phyloP scores from a whole-genome alignment of 2,797 vertebrate species.

The Hippocampus kuda region DNA sequence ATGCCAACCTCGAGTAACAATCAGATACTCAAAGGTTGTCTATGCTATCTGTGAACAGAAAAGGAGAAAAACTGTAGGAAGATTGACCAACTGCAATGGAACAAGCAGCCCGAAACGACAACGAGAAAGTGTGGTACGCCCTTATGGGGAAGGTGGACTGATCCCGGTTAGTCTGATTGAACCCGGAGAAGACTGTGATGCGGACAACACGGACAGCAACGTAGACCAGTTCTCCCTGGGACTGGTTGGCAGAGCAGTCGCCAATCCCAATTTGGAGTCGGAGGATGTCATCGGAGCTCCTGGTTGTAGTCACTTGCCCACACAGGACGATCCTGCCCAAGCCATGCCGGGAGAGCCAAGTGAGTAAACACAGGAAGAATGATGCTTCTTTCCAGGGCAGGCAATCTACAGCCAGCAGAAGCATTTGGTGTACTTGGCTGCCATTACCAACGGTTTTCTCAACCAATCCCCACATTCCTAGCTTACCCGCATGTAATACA shows the following conservation, averaged over 20 bases:
- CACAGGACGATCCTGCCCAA: conserved; percentile 14
- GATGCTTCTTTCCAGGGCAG: too few relatives aligned
- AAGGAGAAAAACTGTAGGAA: conserved; percentile 23
- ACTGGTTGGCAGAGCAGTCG: conserved; percentile 18
- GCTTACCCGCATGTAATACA: too few relatives aligned
- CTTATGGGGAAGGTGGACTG: conserved; percentile 28
- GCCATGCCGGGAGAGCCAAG: conserved; percentile 49
- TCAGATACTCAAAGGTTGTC: neutral
- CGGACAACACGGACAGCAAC: conserved; percentile 28
- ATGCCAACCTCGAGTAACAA: neutral
- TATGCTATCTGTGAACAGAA: conserved; percentile 24
- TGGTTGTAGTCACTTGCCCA: neutral
- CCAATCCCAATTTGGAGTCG: neutral
- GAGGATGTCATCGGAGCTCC: neutral
- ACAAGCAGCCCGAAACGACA: conserved; percentile 29
- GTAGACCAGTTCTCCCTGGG: conserved; percentile 47
- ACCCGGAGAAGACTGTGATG: conserved; percentile 16
- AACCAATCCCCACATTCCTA: too few relatives aligned
- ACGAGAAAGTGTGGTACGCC: conserved; percentile 50
- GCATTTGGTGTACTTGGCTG: too few relatives aligned
- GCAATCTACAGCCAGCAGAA: too few relatives aligned
- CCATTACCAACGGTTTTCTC: too few relatives aligned
- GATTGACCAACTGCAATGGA: conserved; percentile 28
- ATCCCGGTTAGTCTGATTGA: conserved; percentile 8
- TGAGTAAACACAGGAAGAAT: conserved; percentile 39